Percentiles rank a stretch among this genome's conserved stretches.
Evolutionary conservation across 2,888 invertebrate species (phyloP).

Genomic region (Cosmopolites sordidus): DNA sequence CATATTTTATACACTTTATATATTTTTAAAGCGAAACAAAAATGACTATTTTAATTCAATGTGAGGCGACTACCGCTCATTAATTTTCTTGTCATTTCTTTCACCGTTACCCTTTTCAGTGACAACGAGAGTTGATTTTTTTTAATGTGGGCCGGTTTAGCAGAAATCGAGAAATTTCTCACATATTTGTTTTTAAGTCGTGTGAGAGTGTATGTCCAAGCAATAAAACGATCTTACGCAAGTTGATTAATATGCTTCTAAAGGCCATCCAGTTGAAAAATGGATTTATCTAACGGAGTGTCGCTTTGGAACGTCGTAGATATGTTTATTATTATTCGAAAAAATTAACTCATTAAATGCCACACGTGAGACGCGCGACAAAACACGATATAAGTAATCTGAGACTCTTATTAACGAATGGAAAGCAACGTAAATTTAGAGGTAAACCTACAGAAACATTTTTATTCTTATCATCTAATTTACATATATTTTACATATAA

Average conservation of each 20-base stretch:
- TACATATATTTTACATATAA: not conserved
- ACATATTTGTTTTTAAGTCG: not conserved
- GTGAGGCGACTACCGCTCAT: not conserved
- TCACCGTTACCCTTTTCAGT: not conserved
- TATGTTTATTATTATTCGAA: constrained; percentile 1
- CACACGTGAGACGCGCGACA: not conserved
- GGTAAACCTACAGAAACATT: too few relatives aligned
- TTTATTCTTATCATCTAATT: not conserved
- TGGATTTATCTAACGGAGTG: not conserved
- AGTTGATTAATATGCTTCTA: constrained; percentile 1
- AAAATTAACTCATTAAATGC: constrained; percentile 1
- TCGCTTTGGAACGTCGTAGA: not conserved
- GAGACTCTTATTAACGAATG: not conserved
- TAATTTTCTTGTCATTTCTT: constrained; percentile 5
- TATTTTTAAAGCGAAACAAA: too few relatives aligned
- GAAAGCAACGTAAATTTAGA: too few relatives aligned
- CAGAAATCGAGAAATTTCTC: constrained; percentile 3
- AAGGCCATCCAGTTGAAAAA: not conserved
- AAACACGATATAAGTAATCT: not conserved
- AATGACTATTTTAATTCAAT: too few relatives aligned
- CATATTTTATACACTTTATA: too few relatives aligned
- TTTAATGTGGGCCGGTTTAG: constrained; percentile 4
- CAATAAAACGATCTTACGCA: not conserved
- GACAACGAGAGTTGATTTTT: not conserved
- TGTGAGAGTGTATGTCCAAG: not conserved